These are phyloP conservation scores for Copsychus sechellarum DNA, from an alignment of 2,113 vertebrate genomes.

Conservation along the genomic window DNA sequence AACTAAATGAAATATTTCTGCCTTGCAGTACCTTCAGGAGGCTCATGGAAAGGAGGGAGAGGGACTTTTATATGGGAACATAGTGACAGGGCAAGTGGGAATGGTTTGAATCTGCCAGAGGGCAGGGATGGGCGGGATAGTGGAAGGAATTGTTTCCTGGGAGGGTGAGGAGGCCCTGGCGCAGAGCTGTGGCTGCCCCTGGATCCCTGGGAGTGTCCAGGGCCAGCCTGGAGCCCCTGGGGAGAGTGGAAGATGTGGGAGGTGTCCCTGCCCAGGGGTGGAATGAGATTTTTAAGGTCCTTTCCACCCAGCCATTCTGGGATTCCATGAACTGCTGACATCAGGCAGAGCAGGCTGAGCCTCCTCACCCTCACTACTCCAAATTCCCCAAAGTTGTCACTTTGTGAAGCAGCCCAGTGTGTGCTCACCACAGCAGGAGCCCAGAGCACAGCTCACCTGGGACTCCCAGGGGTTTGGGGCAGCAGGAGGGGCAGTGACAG, in stretches of 20 bases:
- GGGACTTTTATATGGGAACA: not conserved
- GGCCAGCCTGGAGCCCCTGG: not conserved
- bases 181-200: not conserved
- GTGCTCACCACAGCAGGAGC: not conserved
- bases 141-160: not conserved
- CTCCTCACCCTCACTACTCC: not conserved
- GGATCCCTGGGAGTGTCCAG: not conserved
- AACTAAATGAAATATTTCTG: not conserved
- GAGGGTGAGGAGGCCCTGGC: not conserved
- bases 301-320: not conserved
- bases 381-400: accelerated
- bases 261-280: not conserved
- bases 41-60: not conserved
- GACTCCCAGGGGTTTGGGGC: not conserved
- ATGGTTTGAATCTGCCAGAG: not conserved
- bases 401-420: accelerated
- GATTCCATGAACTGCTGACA: not conserved
- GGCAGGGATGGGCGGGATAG: accelerated
- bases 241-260: not conserved
- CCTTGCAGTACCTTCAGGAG: not conserved
- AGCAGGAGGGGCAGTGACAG: too few relatives aligned
- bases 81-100: not conserved
- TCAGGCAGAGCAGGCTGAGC: not conserved
- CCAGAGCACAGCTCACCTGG: accelerated
- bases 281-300: not conserved